Percentiles rank a stretch among this genome's conserved stretches.
phyloP scores from a whole-genome alignment of 2,113 vertebrate genomes.

The Microtus pennsylvanicus region DNA sequence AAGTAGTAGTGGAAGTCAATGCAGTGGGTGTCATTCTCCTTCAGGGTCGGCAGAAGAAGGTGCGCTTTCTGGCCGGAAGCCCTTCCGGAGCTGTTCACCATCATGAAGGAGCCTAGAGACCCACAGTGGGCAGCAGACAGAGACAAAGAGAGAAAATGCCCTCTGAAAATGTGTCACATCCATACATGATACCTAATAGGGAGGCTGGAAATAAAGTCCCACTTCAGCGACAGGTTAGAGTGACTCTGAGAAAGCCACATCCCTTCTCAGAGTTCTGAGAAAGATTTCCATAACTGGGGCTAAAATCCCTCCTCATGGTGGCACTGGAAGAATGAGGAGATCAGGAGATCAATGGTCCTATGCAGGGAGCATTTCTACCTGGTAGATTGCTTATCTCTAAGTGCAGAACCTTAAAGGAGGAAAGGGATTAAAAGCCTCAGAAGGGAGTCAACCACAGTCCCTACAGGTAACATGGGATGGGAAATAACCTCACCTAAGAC shows the following conservation, averaged over 20 bases:
- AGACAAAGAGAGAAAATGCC: slow-evolving; percentile 68
- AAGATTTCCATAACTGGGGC: neutral
- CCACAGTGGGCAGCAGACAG: neutral
- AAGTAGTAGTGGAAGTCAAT: slow-evolving; percentile 98
- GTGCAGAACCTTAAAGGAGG: neutral
- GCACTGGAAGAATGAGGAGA: neutral
- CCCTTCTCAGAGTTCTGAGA: neutral
- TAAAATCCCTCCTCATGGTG: neutral
- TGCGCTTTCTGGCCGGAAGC: slow-evolving; percentile 97
- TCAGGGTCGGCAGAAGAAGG: slow-evolving; percentile 94
- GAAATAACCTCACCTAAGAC: neutral
- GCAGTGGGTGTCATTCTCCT: slow-evolving; percentile 98
- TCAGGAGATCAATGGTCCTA: neutral
- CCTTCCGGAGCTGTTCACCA: slow-evolving; percentile 96
- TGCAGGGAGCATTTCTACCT: neutral
- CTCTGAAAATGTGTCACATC: slow-evolving; percentile 52
- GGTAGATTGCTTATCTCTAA: neutral
- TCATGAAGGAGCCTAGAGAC: slow-evolving; percentile 95
- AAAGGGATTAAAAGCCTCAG: neutral
- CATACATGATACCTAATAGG: neutral
- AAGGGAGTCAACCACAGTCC: neutral
- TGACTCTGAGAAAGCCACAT: neutral
- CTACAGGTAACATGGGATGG: neutral
- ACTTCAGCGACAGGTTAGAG: neutral
- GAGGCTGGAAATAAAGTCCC: neutral